These are phyloP conservation scores for Caenorhabditis parvicauda DNA, from an alignment of 2,888 invertebrate genomes.

Conservation along the genomic window DNA sequence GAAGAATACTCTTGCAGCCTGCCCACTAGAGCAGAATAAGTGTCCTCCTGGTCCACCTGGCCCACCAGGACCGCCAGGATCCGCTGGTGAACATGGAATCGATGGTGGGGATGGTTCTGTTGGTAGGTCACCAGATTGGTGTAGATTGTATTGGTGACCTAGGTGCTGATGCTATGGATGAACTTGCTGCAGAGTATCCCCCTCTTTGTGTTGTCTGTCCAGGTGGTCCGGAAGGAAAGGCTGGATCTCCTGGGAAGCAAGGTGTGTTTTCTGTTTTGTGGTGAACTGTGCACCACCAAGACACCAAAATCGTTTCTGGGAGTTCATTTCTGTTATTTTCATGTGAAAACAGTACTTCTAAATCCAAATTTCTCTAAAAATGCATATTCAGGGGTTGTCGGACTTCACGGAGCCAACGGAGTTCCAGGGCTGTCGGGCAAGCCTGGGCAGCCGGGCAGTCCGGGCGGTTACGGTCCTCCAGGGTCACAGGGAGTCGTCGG, in stretches of 20 bases:
- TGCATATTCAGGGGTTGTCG: no score
- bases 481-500: constrained; percentile 23
- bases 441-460: constrained; percentile 21
- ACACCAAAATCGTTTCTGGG: no score
- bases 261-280: no score
- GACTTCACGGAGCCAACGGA: constrained; percentile 14
- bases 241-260: constrained; percentile 13
- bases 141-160: no score
- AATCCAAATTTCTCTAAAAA: no score
- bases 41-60: constrained; percentile 20
- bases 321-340: no score
- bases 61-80: constrained; percentile 14
- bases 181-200: constrained; percentile 12
- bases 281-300: no score
- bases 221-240: constrained; percentile 20
- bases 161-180: constrained; percentile 22
- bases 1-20: constrained; percentile 16
- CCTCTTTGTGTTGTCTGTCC: constrained; percentile 17
- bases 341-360: no score
- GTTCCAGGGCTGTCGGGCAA: constrained; percentile 23
- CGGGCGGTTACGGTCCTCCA: constrained; percentile 17
- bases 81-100: constrained; percentile 10
- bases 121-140: no score
- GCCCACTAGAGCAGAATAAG: constrained; percentile 18
- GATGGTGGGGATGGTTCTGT: constrained; percentile 28